These are phyloP conservation scores for Tiliacea citrago DNA, from an alignment of 2,888 invertebrate genomes.

Conservation along the genomic window DNA sequence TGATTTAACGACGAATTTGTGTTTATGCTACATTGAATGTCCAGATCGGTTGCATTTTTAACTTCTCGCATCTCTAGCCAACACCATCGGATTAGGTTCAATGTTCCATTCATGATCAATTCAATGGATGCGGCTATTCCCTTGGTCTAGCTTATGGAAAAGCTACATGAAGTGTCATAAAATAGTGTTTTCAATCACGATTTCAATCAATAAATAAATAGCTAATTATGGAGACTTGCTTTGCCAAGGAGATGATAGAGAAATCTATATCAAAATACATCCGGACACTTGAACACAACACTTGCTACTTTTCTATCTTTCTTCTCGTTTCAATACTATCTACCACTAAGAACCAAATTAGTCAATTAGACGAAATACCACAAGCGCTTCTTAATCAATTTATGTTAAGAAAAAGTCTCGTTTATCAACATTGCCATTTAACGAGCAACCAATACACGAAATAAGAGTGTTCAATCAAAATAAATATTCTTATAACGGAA, in stretches of 20 bases:
- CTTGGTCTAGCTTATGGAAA: neutral
- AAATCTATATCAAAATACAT: neutral
- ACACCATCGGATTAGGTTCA: neutral
- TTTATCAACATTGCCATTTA: slow-evolving; percentile 51
- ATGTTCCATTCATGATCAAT: neutral
- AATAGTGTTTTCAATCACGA: neutral
- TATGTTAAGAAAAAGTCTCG: slow-evolving; percentile 30
- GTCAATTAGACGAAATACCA: slow-evolving; percentile 10
- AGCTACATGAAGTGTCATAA: neutral
- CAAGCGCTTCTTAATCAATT: slow-evolving; percentile 15
- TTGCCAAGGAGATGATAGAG: neutral
- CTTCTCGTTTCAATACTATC: neutral
- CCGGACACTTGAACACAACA: too few relatives aligned
- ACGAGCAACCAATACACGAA: slow-evolving; percentile 55
- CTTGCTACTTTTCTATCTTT: neutral
- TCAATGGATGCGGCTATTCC: neutral
- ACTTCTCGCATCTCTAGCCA: neutral
- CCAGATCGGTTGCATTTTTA: slow-evolving; percentile 10
- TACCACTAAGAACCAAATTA: slow-evolving; percentile 5
- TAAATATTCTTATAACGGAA: slow-evolving; percentile 51
- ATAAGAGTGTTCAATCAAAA: slow-evolving; percentile 65
- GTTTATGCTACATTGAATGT: slow-evolving; percentile 45
- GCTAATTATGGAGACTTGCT: neutral
- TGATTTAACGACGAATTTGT: slow-evolving; percentile 73
- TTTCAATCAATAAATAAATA: neutral